phyloP scores from a whole-genome alignment of 1,140 invertebrate genomes.

The Lepidurus apus region DNA sequence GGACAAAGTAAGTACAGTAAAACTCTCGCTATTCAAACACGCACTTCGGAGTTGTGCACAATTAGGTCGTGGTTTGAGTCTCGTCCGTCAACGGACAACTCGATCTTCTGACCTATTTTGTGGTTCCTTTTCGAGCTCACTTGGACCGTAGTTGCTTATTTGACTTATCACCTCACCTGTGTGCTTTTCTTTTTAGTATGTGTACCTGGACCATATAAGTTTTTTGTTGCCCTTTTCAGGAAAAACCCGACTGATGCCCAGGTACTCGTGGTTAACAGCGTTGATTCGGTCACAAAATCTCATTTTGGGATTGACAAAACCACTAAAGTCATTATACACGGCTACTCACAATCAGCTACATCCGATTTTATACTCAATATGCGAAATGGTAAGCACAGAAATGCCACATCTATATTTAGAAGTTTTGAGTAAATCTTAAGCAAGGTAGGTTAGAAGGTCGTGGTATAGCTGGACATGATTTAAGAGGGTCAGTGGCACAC shows the following conservation, averaged over 20 bases:
- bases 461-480: not conserved
- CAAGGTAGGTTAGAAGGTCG: not conserved
- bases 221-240: conserved; percentile 25
- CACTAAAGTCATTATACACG: conserved; percentile 31
- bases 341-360: conserved; percentile 16
- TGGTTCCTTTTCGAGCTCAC: not conserved
- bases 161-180: not conserved
- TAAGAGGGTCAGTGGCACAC: conserved; percentile 6
- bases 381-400: conserved; percentile 23
- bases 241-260: conserved; percentile 27
- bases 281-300: not conserved
- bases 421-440: not conserved
- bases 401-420: not conserved
- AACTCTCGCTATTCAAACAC: not conserved
- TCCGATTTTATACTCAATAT: conserved; percentile 29
- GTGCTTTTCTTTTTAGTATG: conserved; percentile 19
- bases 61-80: not conserved
- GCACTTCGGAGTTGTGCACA: not conserved
- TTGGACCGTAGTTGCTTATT: not conserved
- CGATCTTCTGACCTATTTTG: not conserved
- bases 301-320: not conserved
- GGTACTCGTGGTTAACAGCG: conserved; percentile 15
- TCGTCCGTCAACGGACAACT: not conserved
- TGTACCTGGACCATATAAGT: not conserved
- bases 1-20: conserved; percentile 32